Evolutionary conservation across 2,113 vertebrate genomes (phyloP).

Genomic region (Phyllostomus discolor): DNA sequence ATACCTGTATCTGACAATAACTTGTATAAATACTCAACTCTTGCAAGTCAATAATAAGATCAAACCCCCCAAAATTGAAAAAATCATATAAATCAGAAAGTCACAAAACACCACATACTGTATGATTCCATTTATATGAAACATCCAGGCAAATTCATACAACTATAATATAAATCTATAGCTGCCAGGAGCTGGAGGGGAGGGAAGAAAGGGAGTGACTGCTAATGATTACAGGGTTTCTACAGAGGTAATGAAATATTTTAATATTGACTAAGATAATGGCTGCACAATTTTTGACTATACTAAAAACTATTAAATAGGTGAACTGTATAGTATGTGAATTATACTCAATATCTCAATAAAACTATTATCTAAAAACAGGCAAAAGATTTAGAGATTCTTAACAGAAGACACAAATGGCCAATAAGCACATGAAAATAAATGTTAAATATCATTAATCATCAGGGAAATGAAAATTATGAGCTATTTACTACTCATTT

Average conservation of each 20-base stretch:
- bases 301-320: background rate
- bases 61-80: background rate
- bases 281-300: background rate
- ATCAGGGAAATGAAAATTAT: conserved; percentile 19
- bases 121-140: background rate
- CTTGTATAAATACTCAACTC: background rate
- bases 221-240: background rate
- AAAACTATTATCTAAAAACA: background rate
- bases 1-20: background rate
- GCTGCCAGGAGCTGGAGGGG: background rate
- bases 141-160: background rate
- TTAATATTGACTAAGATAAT: background rate
- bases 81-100: background rate
- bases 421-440: background rate
- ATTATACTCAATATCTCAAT: background rate
- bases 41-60: background rate
- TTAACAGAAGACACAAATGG: conserved; percentile 6
- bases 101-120: background rate
- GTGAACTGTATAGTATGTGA: background rate
- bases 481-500: background rate
- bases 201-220: background rate
- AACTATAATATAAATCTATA: background rate
- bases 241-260: background rate
- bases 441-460: background rate
- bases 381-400: background rate